These are phyloP conservation scores for Maccullochella peelii DNA, from an alignment of 2,113 vertebrate species.

Conservation along the genomic window DNA sequence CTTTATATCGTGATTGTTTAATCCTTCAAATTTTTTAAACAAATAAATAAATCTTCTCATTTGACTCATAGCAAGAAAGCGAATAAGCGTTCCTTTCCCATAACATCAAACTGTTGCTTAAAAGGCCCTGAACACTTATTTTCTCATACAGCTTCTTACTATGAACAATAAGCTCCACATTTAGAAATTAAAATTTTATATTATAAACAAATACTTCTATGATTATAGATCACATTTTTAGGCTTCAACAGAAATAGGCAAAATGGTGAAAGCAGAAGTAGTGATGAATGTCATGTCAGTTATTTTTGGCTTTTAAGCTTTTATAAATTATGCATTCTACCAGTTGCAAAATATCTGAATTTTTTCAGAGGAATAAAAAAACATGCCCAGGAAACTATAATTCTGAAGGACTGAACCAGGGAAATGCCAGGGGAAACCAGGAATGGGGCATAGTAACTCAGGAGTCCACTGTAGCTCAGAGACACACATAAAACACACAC, in stretches of 20 bases:
- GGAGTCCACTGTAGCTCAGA: conserved; percentile 18
- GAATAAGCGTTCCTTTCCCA: neutral
- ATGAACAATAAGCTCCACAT: too few species aligned
- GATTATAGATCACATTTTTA: too few species aligned
- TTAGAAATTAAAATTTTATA: neutral
- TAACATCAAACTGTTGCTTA: too few species aligned
- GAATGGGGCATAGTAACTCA: conserved; percentile 41
- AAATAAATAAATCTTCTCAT: neutral
- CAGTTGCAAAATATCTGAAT: conserved; percentile 25
- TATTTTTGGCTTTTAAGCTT: conserved; percentile 5
- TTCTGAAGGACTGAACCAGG: conserved; percentile 28
- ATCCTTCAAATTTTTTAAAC: too few species aligned
- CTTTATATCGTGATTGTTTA: neutral
- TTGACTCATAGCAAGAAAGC: neutral
- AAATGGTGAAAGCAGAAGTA: conserved; percentile 5
- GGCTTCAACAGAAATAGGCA: neutral
- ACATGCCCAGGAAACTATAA: conserved; percentile 41
- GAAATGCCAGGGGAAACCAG: conserved; percentile 38
- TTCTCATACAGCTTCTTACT: too few species aligned
- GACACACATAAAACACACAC: conserved; percentile 47
- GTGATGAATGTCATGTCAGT: conserved; percentile 12
- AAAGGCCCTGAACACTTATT: too few species aligned
- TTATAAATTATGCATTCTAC: conserved; percentile 17
- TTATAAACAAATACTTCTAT: neutral
- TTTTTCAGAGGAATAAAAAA: conserved; percentile 32